These are phyloP conservation scores for Lepeophtheirus nordmannii DNA, from an alignment of 2,888 invertebrate species.

Conservation along the genomic window DNA sequence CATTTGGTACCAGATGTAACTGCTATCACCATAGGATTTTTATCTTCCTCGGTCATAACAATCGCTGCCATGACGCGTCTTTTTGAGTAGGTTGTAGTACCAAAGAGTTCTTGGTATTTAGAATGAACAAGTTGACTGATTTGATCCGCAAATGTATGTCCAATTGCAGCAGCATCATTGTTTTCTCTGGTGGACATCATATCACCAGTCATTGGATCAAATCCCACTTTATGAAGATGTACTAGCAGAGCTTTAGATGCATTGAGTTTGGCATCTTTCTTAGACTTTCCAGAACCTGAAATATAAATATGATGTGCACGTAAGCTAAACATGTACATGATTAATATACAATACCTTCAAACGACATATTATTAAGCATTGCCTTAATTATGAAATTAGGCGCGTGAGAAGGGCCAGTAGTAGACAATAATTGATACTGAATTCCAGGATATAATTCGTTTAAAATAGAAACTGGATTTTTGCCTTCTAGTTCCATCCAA, in stretches of 20 bases:
- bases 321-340: no score
- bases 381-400: slow-evolving; percentile 22
- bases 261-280: slow-evolving; percentile 24
- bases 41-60: slow-evolving; percentile 52
- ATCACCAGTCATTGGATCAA: slow-evolving; percentile 23
- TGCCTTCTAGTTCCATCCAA: slow-evolving; percentile 24
- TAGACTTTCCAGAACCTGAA: slow-evolving; percentile 19
- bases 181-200: slow-evolving; percentile 18
- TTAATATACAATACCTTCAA: slow-evolving; percentile 14
- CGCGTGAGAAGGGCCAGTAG: slow-evolving; percentile 17
- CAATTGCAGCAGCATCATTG: slow-evolving; percentile 10
- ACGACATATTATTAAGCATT: slow-evolving; percentile 17
- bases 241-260: slow-evolving; percentile 23
- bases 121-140: slow-evolving; percentile 14
- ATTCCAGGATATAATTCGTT: slow-evolving; percentile 24
- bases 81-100: slow-evolving; percentile 45
- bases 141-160: slow-evolving; percentile 21
- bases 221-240: slow-evolving; percentile 23
- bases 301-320: not conserved
- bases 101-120: slow-evolving; percentile 19
- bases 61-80: slow-evolving; percentile 85
- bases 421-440: slow-evolving; percentile 17
- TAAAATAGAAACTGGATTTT: slow-evolving; percentile 23
- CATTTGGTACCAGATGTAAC: slow-evolving; percentile 86
- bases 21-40: slow-evolving; percentile 44